These are phyloP conservation scores for Elephas maximus DNA, from an alignment of 2,113 vertebrate genomes.

Conservation along the genomic window DNA sequence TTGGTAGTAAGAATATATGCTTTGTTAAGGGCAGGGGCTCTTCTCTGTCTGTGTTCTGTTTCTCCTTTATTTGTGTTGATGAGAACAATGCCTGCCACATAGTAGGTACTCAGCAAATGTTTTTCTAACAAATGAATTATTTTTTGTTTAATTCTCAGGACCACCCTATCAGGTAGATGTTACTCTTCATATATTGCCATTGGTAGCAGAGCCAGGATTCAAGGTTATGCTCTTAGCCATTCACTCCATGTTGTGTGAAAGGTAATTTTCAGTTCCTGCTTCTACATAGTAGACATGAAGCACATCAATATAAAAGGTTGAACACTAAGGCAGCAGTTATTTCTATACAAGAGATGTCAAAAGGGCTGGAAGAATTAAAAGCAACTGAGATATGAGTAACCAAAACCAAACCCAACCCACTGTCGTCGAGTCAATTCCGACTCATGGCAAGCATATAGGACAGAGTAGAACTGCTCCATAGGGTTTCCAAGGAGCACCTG, in stretches of 20 bases:
- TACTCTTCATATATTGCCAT: not conserved
- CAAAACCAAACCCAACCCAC: no score
- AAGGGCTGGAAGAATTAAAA: not conserved
- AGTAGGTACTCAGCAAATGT: not conserved
- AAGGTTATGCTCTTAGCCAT: rapidly evolving
- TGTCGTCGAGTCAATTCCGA: no score
- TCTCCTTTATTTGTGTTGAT: not conserved
- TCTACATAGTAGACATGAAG: not conserved
- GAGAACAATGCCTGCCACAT: not conserved
- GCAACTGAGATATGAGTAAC: not conserved
- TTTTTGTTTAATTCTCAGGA: not conserved
- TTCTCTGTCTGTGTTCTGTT: not conserved
- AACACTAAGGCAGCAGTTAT: not conserved
- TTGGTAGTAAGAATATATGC: not conserved
- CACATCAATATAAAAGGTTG: not conserved
- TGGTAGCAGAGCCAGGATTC: not conserved
- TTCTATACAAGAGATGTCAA: not conserved
- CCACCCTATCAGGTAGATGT: not conserved
- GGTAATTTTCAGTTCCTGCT: not conserved
- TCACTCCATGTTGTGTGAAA: not conserved
- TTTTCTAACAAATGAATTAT: not conserved
- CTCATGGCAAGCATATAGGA: no score
- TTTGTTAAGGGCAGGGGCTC: not conserved
- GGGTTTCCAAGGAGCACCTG: no score
- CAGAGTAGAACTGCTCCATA: no score